Conservation (phyloP, 2,113 vertebrate species). For the Forbesichthys agassizii region DNA sequence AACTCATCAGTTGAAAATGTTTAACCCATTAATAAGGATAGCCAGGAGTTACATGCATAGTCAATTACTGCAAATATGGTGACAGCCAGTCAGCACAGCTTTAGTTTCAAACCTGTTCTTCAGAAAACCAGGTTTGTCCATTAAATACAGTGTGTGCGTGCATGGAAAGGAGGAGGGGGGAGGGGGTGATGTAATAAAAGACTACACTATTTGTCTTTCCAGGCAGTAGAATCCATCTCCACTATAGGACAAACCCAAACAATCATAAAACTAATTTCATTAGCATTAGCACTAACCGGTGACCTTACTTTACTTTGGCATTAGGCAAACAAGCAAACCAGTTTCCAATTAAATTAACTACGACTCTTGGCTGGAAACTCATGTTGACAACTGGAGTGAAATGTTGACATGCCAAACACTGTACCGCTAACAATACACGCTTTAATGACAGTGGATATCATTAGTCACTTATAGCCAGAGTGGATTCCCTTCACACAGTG, state of each 20-base stretch:
- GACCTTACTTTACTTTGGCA: slow-evolving; percentile 10
- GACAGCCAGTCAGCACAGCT: too few relatives aligned
- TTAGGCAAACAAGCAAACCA: background rate
- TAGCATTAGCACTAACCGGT: slow-evolving; percentile 13
- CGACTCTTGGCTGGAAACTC: background rate
- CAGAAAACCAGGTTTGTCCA: too few relatives aligned
- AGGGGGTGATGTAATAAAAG: background rate
- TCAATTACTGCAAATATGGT: too few relatives aligned
- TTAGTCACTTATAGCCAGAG: slow-evolving; percentile 5
- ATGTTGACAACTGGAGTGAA: slow-evolving; percentile 18
- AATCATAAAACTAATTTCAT: slow-evolving; percentile 39
- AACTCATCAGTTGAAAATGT: too few relatives aligned
- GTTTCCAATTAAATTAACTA: slow-evolving; percentile 9
- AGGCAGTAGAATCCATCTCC: slow-evolving; percentile 37
- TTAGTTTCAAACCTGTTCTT: too few relatives aligned
- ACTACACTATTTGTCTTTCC: slow-evolving; percentile 56
- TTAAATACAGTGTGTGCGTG: background rate
- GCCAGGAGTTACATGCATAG: too few relatives aligned
- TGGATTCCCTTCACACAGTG: background rate
- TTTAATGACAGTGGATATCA: slow-evolving; percentile 20
- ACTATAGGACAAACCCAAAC: slow-evolving; percentile 31
- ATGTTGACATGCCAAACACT: slow-evolving; percentile 26
- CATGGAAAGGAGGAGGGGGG: background rate
- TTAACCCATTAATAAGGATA: too few relatives aligned
- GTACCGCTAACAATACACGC: background rate